Base-by-base conservation (phyloP, 2,113 vertebrate species). In the Bubo bubo region DNA sequence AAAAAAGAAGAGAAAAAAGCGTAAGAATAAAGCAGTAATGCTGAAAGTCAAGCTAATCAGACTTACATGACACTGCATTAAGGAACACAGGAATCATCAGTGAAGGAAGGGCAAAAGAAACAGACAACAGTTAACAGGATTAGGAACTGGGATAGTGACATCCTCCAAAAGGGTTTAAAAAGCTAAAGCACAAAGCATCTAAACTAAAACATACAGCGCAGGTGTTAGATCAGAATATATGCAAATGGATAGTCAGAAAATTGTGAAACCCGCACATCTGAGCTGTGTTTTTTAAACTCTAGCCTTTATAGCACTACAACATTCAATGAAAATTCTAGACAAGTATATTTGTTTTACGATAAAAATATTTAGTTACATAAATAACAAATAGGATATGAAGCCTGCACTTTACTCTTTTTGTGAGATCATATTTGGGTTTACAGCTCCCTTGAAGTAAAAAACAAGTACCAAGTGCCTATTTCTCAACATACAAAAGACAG, bases 31-130 rank as follows among this genome's bases (percentile, higher is more conserved):
- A 97, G 91, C 87, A 93, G 93, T 86, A 98, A 98, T 96, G 96
- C 83, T 82, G 92, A 97, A 97, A 97, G 96, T 37, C 95, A 95
- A 95, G 97, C 94, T 97, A 93, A 93, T 98, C 98, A 98, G 98
- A 99, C 99, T 99, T 99, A 99, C 99, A 99, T 99, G 99, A 99
- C 96, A 99, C 99, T 99, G 99, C 98, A 98, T 98, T 99, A 99
- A 98, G 99, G 99, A 98, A 99, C 99, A 99, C 98, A 45, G 98
- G 98, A 98, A 98, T 98, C 99, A 98, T 88, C 98, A 98, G 98
- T 98, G 99, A 98, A 98, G 98, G 98, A 98, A 98, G 96, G 97
- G 97, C 96, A 98, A 98, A 97, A 98, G 98, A 98, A 99, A 99
- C 98, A 99, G 98, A 99, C 99, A 98, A 99, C 96, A 98, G 98